phyloP scores from a whole-genome alignment of 2,888 invertebrate genomes.

The Lepidochitona cinerea region DNA sequence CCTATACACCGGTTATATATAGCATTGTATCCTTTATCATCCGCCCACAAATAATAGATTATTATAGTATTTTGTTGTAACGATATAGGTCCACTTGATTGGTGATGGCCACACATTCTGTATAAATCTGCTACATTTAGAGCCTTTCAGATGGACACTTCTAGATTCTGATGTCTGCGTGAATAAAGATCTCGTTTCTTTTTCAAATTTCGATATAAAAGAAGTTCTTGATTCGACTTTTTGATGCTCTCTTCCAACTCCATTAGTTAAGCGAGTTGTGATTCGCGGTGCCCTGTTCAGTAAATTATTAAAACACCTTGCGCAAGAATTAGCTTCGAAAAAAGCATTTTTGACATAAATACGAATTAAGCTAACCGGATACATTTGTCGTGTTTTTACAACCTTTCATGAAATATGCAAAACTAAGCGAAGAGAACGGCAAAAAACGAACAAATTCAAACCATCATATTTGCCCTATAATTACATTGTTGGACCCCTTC shows the following conservation, averaged over 20 bases:
- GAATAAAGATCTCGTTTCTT: no score
- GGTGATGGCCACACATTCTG: no score
- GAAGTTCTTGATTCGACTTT: not conserved
- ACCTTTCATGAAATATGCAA: constrained; percentile 1
- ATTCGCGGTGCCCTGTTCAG: not conserved
- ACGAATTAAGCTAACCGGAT: not conserved
- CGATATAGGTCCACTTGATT: no score
- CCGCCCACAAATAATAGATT: no score
- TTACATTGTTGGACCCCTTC: not conserved
- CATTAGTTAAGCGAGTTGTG: not conserved
- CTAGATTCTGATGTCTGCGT: no score
- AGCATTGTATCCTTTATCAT: no score
- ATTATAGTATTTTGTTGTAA: no score
- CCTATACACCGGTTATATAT: no score
- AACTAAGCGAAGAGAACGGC: not conserved
- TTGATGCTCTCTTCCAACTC: not conserved
- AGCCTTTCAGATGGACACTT: no score
- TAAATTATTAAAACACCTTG: not conserved
- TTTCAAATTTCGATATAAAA: no score
- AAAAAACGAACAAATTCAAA: not conserved
- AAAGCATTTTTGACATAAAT: not conserved
- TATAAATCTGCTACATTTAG: no score
- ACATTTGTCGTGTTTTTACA: not conserved
- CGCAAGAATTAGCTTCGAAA: not conserved
- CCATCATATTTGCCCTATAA: not conserved